A percentile compares a stretch with the other conserved stretches of the same genome.
Conservation (phyloP, 1,140 invertebrate species). For the Danaus plexippus region DNA sequence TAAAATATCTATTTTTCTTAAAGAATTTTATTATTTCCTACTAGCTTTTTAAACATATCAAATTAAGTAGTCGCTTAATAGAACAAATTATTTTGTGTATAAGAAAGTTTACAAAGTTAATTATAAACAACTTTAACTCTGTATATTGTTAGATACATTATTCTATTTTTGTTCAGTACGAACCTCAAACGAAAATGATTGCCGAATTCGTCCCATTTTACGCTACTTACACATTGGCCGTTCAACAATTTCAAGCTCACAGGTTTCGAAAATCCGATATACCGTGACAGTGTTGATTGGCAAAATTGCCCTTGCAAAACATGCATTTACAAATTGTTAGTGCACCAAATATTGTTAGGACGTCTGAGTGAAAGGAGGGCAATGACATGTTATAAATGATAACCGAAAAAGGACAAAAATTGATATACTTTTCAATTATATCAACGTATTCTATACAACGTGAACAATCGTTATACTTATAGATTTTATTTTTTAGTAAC, state of each 20-base stretch:
- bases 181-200: slow-evolving; percentile 20
- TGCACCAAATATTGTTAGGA: slow-evolving; percentile 34
- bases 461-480: no score
- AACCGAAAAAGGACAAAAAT: not conserved
- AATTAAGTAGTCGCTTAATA: no score
- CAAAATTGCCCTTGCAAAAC: slow-evolving; percentile 49
- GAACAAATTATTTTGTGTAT: no score
- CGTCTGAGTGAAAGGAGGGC: slow-evolving; percentile 45
- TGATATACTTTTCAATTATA: no score
- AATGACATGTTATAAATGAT: slow-evolving; percentile 7
- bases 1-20: no score
- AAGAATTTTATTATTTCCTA: no score
- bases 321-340: slow-evolving; percentile 43
- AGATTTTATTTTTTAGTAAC: no score
- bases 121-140: not conserved
- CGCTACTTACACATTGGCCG: slow-evolving; percentile 29
- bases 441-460: no score
- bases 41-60: no score
- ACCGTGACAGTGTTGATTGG: slow-evolving; percentile 48
- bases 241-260: slow-evolving; percentile 29
- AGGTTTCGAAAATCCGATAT: slow-evolving; percentile 46
- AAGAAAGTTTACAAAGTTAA: no score
- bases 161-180: slow-evolving; percentile 3
- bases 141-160: slow-evolving; percentile 2
- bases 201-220: slow-evolving; percentile 29